Evolutionary conservation across 1,140 invertebrate species (phyloP).

Genomic region (Macrobrachium rosenbergii): DNA sequence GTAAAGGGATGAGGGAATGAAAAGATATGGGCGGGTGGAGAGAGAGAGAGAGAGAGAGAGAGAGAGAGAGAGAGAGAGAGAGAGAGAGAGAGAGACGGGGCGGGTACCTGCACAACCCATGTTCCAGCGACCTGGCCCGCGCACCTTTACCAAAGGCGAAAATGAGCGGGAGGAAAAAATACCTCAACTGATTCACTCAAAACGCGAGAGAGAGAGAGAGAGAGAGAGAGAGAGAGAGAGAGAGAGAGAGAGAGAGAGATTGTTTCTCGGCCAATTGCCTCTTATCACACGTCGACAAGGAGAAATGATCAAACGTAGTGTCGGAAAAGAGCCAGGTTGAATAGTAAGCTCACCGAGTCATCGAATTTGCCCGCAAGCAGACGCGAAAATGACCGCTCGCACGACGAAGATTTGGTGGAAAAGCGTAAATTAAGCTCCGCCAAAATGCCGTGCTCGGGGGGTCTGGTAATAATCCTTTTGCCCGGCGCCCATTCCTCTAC

Average conservation of each 20-base stretch:
- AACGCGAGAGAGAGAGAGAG: background rate
- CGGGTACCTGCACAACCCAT: constrained; percentile 33
- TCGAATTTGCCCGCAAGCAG: background rate
- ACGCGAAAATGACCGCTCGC: background rate
- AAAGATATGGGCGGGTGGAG: background rate
- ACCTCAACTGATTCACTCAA: constrained; percentile 36
- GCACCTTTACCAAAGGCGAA: constrained; percentile 30
- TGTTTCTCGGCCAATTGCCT: constrained; percentile 6
- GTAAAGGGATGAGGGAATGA: background rate
- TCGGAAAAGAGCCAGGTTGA: background rate
- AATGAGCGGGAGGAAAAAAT: constrained; percentile 36
- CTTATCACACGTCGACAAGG: background rate
- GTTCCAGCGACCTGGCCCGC: constrained; percentile 21
- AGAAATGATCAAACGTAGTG: background rate
- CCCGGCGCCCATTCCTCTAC: constrained; percentile 21
- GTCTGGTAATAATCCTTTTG: constrained; percentile 38
- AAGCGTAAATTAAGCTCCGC: constrained; percentile 39
- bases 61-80: constrained; percentile 1
- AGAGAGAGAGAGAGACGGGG: background rate
- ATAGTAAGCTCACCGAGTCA: background rate
- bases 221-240: no score
- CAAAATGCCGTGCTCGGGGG: constrained; percentile 1
- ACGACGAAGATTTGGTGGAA: background rate
- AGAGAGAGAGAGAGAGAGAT: no score
- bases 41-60: constrained; percentile 1